Base-by-base conservation (phyloP, 2,888 invertebrate genomes). In the Agelastica alni region DNA sequence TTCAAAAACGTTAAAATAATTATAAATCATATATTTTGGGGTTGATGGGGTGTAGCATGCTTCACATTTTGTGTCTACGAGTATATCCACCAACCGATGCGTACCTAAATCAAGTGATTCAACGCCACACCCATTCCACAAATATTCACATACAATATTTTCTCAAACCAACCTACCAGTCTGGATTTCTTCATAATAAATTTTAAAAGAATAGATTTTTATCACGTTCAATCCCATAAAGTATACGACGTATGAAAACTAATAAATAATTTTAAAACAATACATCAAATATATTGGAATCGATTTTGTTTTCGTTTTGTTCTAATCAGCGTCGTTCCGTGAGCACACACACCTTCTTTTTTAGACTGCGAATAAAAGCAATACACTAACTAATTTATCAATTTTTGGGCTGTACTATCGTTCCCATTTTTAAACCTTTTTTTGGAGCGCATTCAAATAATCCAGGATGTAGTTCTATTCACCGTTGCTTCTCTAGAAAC, bases 161-260 rank as follows among this genome's bases (percentile, higher is more conserved):
- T 46, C 46, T 37, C 20, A 46, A 37, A 46, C 46, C 46, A 46
- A 37, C 46, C 46, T 46, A 46, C 46, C 36, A 46, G 46, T 17
- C 46, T 48, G 41, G 34, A 48, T 41, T n/a, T 31, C 31, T 48
- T 48, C 48, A 41, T 41, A 36, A 53, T 53, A 53, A 53, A 53
- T 53, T 47, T 48, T 37, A 34, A 17, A 20, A 31, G 26, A 26
- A 30, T 13, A 55, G 55, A 55, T 55, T 55, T 49, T 55, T 55
- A 55, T 55, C 55, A 39, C 51, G 18, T 51, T 55, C 51, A 55
- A 51, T 55, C 45, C 55, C 55, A 48, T 55, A 55, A 55, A 55
- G 51, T 55, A n/a, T n/a, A 44, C 55, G 30, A 17, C 30, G 43
- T 48, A 53, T 53, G 53, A 48, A 48, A 48, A 16, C 18, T 17